Evolutionary conservation across 1,140 invertebrate species (phyloP).

Genomic region (Drosophila arizonae): DNA sequence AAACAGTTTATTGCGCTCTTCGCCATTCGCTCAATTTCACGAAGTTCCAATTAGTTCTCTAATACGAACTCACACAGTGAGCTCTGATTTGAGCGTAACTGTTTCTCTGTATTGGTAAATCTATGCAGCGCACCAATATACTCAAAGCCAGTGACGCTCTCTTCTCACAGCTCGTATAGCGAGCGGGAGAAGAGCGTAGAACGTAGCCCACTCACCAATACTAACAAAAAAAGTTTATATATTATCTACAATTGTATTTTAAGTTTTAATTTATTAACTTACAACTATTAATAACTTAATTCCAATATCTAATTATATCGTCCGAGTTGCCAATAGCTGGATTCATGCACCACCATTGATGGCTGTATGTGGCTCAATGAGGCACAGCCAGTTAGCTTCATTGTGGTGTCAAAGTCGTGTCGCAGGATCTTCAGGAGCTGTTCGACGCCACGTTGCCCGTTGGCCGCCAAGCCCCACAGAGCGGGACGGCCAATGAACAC

Average conservation of each 20-base stretch:
- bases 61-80: slow-evolving; percentile 15
- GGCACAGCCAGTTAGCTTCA: slow-evolving; percentile 90
- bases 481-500: slow-evolving; percentile 95
- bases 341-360: slow-evolving; percentile 89
- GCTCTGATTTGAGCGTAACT: not conserved
- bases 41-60: slow-evolving; percentile 6
- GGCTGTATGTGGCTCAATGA: slow-evolving; percentile 85
- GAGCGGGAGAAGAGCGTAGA: too few relatives aligned
- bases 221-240: not conserved
- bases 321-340: slow-evolving; percentile 53
- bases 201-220: slow-evolving; percentile 32
- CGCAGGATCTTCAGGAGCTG: slow-evolving; percentile 89
- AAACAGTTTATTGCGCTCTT: slow-evolving; percentile 29
- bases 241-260: not conserved
- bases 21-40: slow-evolving; percentile 4
- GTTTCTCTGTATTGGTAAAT: slow-evolving; percentile 21
- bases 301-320: not conserved
- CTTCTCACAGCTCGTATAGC: slow-evolving; percentile 11
- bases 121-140: slow-evolving; percentile 32
- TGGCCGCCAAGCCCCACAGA: slow-evolving; percentile 92
- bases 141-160: slow-evolving; percentile 31
- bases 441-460: slow-evolving; percentile 91
- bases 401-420: slow-evolving; percentile 90
- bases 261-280: too few relatives aligned
- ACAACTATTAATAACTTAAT: too few relatives aligned